Conservation (phyloP, 2,888 invertebrate species). For the Chirona hameri region DNA sequence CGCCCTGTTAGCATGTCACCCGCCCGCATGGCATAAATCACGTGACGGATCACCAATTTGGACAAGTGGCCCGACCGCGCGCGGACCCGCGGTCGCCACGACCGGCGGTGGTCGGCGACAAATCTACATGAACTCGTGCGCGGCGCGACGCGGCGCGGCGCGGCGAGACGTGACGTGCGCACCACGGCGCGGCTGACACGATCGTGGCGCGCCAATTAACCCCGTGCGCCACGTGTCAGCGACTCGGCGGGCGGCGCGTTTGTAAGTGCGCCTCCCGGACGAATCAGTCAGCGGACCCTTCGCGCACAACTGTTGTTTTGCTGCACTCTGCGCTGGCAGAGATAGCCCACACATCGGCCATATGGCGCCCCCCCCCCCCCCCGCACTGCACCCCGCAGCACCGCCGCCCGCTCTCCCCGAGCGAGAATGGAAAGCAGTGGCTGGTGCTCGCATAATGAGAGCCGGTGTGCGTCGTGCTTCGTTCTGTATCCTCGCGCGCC, state of each 20-base stretch:
- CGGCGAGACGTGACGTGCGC: background rate
- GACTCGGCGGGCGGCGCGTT: background rate
- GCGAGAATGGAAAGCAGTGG: background rate
- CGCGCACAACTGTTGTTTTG: background rate
- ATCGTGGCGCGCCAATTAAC: slow-evolving; percentile 1
- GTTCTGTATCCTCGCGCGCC: too few relatives aligned
- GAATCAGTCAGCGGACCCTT: background rate
- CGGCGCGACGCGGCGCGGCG: too few relatives aligned
- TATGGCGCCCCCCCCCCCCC: background rate
- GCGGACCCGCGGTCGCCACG: background rate
- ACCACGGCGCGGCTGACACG: background rate
- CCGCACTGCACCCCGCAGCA: background rate
- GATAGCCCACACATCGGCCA: background rate
- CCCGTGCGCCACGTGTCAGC: background rate
- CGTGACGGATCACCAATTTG: slow-evolving; percentile 6
- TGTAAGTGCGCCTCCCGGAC: background rate
- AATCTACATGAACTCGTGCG: background rate
- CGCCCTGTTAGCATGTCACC: slow-evolving; percentile 8
- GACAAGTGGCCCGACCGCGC: background rate
- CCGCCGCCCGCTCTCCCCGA: background rate
- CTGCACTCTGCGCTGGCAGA: background rate
- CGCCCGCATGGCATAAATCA: background rate
- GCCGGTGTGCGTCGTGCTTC: too few relatives aligned
- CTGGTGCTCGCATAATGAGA: background rate
- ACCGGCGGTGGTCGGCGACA: background rate